A percentile compares a stretch with the other conserved stretches of the same genome.
phyloP scores from a whole-genome alignment of 2,113 vertebrate species.

The Pseudorasbora parva region DNA sequence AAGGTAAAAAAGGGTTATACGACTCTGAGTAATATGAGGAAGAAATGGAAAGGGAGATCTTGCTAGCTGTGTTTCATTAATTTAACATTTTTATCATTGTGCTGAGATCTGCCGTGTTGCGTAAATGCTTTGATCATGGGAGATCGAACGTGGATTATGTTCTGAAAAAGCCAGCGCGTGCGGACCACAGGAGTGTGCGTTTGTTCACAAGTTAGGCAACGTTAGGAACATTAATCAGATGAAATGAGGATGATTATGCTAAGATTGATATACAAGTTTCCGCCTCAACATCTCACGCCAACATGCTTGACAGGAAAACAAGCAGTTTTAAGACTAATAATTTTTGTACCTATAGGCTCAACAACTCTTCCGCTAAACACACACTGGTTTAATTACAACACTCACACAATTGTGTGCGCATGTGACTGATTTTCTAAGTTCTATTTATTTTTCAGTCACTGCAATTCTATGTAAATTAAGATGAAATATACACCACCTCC shows the following conservation, averaged over 20 bases:
- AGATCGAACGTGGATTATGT: constrained; percentile 8
- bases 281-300: neutral
- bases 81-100: constrained; percentile 8
- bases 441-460: constrained; percentile 39
- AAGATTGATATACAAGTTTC: neutral
- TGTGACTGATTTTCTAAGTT: neutral
- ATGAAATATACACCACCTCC: constrained; percentile 71
- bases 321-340: neutral
- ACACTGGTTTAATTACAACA: constrained; percentile 2
- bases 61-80: constrained; percentile 22
- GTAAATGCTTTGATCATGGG: neutral
- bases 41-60: constrained; percentile 56
- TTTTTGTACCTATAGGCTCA: neutral
- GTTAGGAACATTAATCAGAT: constrained; percentile 21
- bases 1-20: constrained; percentile 48
- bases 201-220: neutral
- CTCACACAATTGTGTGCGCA: neutral
- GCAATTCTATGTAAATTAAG: constrained; percentile 71
- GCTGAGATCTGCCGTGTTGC: constrained; percentile 9
- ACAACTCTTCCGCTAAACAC: neutral
- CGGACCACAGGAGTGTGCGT: neutral
- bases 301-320: neutral
- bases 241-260: neutral
- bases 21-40: constrained; percentile 51
- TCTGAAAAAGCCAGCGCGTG: neutral